phyloP scores from a whole-genome alignment of 2,888 invertebrate genomes.

The Herminia tarsipennalis region DNA sequence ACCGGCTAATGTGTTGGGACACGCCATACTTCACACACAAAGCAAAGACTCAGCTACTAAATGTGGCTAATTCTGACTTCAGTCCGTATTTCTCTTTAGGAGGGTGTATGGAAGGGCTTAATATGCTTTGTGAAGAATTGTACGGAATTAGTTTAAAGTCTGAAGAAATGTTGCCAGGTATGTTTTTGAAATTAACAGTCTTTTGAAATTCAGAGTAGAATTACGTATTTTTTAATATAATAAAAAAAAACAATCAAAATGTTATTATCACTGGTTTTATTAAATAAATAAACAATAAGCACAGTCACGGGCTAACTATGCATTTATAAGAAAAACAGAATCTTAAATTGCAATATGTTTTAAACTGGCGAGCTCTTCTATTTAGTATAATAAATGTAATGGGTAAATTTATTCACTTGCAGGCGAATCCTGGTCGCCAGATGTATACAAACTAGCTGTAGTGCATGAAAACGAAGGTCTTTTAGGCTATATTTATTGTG shows the following conservation, averaged over 20 bases:
- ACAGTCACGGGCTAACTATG: too few species aligned
- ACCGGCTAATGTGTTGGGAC: slow-evolving; percentile 91
- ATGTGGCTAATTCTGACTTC: slow-evolving; percentile 90
- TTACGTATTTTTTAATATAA: neutral
- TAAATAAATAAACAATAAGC: too few species aligned
- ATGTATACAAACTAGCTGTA: slow-evolving; percentile 97
- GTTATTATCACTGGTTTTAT: too few species aligned
- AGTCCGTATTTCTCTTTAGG: slow-evolving; percentile 96
- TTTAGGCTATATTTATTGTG: slow-evolving; percentile 98
- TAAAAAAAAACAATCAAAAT: too few species aligned
- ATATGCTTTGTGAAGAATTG: slow-evolving; percentile 92
- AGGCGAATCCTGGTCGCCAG: slow-evolving; percentile 95
- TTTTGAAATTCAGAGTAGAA: too few species aligned
- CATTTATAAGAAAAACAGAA: too few species aligned
- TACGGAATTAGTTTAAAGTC: slow-evolving; percentile 93
- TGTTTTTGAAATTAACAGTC: slow-evolving; percentile 4
- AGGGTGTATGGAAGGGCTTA: slow-evolving; percentile 98
- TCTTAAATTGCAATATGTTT: too few species aligned
- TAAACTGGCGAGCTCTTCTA: too few species aligned
- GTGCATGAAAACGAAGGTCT: slow-evolving; percentile 92
- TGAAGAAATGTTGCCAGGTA: slow-evolving; percentile 89
- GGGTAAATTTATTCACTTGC: neutral
- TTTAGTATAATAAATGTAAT: too few species aligned
- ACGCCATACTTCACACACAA: slow-evolving; percentile 93
- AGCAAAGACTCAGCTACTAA: slow-evolving; percentile 89